These are phyloP conservation scores for Cerceris ruficornis DNA, from an alignment of 2,888 invertebrate species.

Conservation along the genomic window DNA sequence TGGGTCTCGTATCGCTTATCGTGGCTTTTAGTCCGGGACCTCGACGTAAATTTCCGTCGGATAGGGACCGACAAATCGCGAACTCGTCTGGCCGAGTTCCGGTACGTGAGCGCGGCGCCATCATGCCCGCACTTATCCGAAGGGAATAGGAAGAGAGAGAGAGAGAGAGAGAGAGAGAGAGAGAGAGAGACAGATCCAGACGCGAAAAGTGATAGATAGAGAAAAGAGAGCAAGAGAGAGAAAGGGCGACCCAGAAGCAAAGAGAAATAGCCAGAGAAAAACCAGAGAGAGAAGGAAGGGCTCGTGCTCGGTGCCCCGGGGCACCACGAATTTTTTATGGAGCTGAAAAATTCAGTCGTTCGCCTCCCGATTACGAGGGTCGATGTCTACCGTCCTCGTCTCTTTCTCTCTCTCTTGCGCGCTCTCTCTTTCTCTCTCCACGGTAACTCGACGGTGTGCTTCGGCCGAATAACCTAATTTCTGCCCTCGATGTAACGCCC, in stretches of 20 bases:
- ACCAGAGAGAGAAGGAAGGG: not conserved
- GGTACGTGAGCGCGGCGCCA: slow-evolving; percentile 45
- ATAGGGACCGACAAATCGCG: slow-evolving; percentile 57
- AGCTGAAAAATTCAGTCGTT: slow-evolving; percentile 49
- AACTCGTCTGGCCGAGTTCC: slow-evolving; percentile 69
- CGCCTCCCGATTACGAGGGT: slow-evolving; percentile 44
- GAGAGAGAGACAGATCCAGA: too few relatives aligned
- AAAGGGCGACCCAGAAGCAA: too few relatives aligned
- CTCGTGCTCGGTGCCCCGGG: slow-evolving; percentile 5
- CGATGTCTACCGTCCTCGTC: slow-evolving; percentile 21
- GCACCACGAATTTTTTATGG: slow-evolving; percentile 53
- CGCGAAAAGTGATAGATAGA: too few relatives aligned
- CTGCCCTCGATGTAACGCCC: slow-evolving; percentile 11
- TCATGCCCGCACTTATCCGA: slow-evolving; percentile 31
- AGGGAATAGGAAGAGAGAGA: slow-evolving; percentile 10
- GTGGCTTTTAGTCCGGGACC: slow-evolving; percentile 41
- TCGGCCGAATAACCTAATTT: slow-evolving; percentile 61
- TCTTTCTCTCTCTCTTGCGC: not conserved
- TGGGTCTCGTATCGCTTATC: slow-evolving; percentile 51
- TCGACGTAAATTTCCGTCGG: slow-evolving; percentile 61
- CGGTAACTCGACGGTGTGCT: not conserved
- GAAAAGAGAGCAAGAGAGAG: not conserved
- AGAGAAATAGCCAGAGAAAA: too few relatives aligned
- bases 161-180: not conserved
- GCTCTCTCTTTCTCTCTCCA: too few relatives aligned